A percentile compares a stretch with the other conserved stretches of the same genome.
These are phyloP conservation scores for Cosmopolites sordidus DNA, from an alignment of 2,888 invertebrate species.

Conservation along the genomic window DNA sequence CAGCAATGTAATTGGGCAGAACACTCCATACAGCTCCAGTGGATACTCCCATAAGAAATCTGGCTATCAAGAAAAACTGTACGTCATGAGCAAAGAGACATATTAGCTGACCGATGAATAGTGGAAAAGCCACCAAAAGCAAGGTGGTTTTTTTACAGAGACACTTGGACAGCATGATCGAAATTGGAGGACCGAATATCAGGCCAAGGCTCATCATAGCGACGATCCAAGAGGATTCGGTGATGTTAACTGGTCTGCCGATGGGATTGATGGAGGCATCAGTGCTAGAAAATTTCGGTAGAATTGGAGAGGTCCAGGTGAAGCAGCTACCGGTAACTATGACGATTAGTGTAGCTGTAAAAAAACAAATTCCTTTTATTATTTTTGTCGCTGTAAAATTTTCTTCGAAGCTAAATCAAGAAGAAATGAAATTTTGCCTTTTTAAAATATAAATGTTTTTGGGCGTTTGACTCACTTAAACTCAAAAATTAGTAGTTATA, in stretches of 20 bases:
- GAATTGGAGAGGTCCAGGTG: constrained; percentile 26
- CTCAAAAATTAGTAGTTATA: no score
- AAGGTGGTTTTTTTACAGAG: constrained; percentile 67
- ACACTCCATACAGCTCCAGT: constrained; percentile 66
- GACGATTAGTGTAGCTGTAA: constrained; percentile 22
- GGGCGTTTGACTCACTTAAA: no score
- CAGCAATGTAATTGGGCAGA: constrained; percentile 80
- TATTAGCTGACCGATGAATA: constrained; percentile 60
- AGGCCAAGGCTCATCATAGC: constrained; percentile 28
- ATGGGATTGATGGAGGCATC: constrained; percentile 21
- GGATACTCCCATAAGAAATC: constrained; percentile 59
- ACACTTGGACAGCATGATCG: constrained; percentile 18
- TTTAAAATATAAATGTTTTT: no score
- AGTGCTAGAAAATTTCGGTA: constrained; percentile 16
- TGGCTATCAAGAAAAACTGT: constrained; percentile 49
- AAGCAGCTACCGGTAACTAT: constrained; percentile 14
- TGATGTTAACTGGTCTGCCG: constrained; percentile 9
- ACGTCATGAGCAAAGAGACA: constrained; percentile 38
- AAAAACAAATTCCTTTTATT: no score
- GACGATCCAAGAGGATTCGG: constrained; percentile 32
- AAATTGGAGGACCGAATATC: constrained; percentile 24
- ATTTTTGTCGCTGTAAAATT: no score
- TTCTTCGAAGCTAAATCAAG: no score
- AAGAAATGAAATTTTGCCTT: no score
- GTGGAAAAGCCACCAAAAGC: constrained; percentile 58